A percentile compares a stretch with the other conserved stretches of the same genome.
Evolutionary conservation across 2,888 invertebrate genomes (phyloP).

Genomic region (Clistopyga incitator): DNA sequence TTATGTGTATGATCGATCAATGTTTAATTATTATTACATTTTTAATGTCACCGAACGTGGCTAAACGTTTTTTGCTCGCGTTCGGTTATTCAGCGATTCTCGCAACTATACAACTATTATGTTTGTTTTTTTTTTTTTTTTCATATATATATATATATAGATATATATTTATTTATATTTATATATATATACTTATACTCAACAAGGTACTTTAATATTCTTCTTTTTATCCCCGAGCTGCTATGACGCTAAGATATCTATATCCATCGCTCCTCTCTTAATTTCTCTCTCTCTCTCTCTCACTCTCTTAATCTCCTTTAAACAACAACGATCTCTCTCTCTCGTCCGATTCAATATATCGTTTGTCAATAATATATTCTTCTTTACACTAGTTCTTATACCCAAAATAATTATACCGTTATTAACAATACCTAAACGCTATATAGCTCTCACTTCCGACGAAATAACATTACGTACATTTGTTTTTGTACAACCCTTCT

Average conservation of each 20-base stretch:
- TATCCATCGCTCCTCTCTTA: slow-evolving; percentile 31
- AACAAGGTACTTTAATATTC: slow-evolving; percentile 83
- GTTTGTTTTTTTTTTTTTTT: slow-evolving; percentile 56
- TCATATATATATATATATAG: slow-evolving; percentile 28
- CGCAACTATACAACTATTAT: slow-evolving; percentile 64
- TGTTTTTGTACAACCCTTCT: slow-evolving; percentile 77
- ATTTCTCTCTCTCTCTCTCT: background rate
- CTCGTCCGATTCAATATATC: slow-evolving; percentile 71
- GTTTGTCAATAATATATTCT: slow-evolving; percentile 49
- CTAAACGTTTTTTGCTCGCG: slow-evolving; percentile 40
- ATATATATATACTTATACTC: slow-evolving; percentile 81
- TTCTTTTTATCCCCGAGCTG: slow-evolving; percentile 78
- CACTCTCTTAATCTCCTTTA: slow-evolving; percentile 54
- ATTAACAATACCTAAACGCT: slow-evolving; percentile 79
- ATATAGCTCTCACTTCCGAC: slow-evolving; percentile 78
- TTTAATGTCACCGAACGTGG: slow-evolving; percentile 55
- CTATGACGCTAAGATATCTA: slow-evolving; percentile 76
- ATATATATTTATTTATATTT: slow-evolving; percentile 44
- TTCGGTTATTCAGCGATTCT: slow-evolving; percentile 63
- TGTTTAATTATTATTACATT: slow-evolving; percentile 49
- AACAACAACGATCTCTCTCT: slow-evolving; percentile 76
- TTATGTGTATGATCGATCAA: slow-evolving; percentile 44
- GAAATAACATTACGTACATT: slow-evolving; percentile 82
- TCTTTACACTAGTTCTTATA: slow-evolving; percentile 62
- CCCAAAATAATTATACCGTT: slow-evolving; percentile 80